Conservation (phyloP, 2,888 invertebrate species). For the Euplexia lucipara region DNA sequence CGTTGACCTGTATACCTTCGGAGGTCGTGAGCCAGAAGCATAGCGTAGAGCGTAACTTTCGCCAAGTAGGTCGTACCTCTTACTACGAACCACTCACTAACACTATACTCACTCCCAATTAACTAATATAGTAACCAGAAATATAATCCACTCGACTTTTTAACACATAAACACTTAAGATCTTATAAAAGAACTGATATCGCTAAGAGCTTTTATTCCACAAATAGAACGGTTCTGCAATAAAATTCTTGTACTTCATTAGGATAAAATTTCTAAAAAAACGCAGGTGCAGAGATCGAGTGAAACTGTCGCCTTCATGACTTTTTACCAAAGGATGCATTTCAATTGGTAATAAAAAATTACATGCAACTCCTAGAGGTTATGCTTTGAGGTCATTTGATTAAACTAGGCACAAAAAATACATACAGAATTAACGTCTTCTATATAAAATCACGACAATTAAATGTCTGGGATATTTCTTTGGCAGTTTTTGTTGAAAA, state of each 20-base stretch:
- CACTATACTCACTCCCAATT: slow-evolving; percentile 50
- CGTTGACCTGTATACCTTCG: slow-evolving; percentile 77
- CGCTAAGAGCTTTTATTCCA: slow-evolving; percentile 23
- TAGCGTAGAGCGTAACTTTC: slow-evolving; percentile 68
- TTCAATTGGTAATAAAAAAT: slow-evolving; percentile 7
- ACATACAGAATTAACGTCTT: slow-evolving; percentile 15
- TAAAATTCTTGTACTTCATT: slow-evolving; percentile 24
- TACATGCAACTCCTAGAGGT: slow-evolving; percentile 3
- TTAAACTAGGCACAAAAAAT: slow-evolving; percentile 34
- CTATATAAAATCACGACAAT: slow-evolving; percentile 31
- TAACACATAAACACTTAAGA: background rate
- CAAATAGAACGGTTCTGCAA: slow-evolving; percentile 27
- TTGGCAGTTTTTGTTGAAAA: slow-evolving; percentile 16
- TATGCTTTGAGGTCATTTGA: slow-evolving; percentile 40
- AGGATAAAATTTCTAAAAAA: slow-evolving; percentile 22
- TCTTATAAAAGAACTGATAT: slow-evolving; percentile 17
- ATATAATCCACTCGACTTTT: slow-evolving; percentile 12
- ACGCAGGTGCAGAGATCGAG: slow-evolving; percentile 10
- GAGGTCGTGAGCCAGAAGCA: slow-evolving; percentile 80
- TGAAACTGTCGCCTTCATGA: slow-evolving; percentile 16
- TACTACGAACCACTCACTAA: slow-evolving; percentile 61
- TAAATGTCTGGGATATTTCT: slow-evolving; percentile 20
- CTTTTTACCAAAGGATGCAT: slow-evolving; percentile 28
- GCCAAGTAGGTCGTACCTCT: slow-evolving; percentile 68
- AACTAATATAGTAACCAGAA: slow-evolving; percentile 27